Evolutionary conservation across 2,888 invertebrate genomes (phyloP), one percentile per base, ranked within the genome.

Genomic region (Philhelius pedissequus): DNA sequence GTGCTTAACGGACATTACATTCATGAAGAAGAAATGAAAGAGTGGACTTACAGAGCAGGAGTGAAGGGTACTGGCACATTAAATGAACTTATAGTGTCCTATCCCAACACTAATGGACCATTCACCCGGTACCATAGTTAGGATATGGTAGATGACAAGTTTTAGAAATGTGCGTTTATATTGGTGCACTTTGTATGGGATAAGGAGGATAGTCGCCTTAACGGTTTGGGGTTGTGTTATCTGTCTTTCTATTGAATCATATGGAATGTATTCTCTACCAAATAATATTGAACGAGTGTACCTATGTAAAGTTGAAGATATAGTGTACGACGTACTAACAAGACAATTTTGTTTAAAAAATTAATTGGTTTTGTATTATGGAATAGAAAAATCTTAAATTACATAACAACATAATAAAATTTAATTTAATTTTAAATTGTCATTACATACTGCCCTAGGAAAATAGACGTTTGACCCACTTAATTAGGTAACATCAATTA

Each of bases 11-110:
- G 79, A 75, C 80, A 80, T 76, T 80, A 76, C 70, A 75, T 48
- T 71, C 48, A 52, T 58, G 32, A 45, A 32, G 25, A 54, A 54
- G 50, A 58, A 22, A n/a, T n/a, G n/a, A n/a, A n/a, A n/a, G n/a
- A n/a, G 40, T 8, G 32, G 20, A 4, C 1, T 35, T 27, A n/a
- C 1, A 18, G 15, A 54, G 22, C 9, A 43, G 32, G 35, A 52
- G 60, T 73, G 62, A 68, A 73, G 71, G 73, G 77, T 69, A 62
- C 25, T 54, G 80, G 80, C 79, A 80, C 84, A 84, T 84, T 84
- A 84, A 80, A 84, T 79, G 75, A 84, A 84, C 84, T 84, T 84
- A 84, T 76, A 80, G 80, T 79, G 80, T 76, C 84, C 84, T 84
- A 84, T 80, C 84, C 80, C 76, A 84, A 84, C 84, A 84, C 84